A percentile compares a stretch with the other conserved stretches of the same genome.
Evolutionary conservation across 2,888 invertebrate genomes (phyloP).

Genomic region (Hirtodrosophila alboralis): DNA sequence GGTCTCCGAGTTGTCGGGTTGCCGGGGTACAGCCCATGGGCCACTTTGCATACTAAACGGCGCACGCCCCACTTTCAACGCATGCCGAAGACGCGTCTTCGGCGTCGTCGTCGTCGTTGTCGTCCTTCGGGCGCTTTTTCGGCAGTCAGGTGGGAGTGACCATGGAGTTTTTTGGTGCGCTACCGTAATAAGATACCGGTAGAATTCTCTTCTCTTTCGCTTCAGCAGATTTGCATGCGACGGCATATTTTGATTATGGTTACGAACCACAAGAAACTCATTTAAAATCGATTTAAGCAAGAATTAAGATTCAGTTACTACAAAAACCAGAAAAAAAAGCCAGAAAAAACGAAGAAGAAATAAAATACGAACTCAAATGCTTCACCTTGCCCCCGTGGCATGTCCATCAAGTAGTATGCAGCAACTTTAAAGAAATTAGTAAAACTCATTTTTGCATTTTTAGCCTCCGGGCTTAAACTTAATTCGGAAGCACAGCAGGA

Average conservation of each 20-base stretch:
- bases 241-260: slow-evolving; percentile 64
- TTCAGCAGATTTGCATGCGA: slow-evolving; percentile 68
- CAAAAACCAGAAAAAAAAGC: slow-evolving; percentile 4
- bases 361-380: neutral
- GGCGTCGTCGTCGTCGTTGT: slow-evolving; percentile 6
- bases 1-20: slow-evolving; percentile 11
- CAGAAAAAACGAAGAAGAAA: no score
- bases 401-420: slow-evolving; percentile 65
- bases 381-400: slow-evolving; percentile 28
- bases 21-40: slow-evolving; percentile 57
- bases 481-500: slow-evolving; percentile 90
- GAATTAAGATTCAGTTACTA: slow-evolving; percentile 73
- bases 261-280: slow-evolving; percentile 66
- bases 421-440: slow-evolving; percentile 83
- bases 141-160: slow-evolving; percentile 63
- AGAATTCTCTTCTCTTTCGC: slow-evolving; percentile 25
- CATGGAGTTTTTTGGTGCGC: slow-evolving; percentile 60
- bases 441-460: slow-evolving; percentile 85
- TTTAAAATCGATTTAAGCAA: slow-evolving; percentile 83
- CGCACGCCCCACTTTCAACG: slow-evolving; percentile 82
- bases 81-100: slow-evolving; percentile 53
- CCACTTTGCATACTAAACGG: slow-evolving; percentile 83
- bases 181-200: slow-evolving; percentile 55
- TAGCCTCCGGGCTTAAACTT: slow-evolving; percentile 89
- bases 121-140: slow-evolving; percentile 64